phyloP scores from a whole-genome alignment of 2,888 invertebrate species.

The Hemicrepidius hirtus region DNA sequence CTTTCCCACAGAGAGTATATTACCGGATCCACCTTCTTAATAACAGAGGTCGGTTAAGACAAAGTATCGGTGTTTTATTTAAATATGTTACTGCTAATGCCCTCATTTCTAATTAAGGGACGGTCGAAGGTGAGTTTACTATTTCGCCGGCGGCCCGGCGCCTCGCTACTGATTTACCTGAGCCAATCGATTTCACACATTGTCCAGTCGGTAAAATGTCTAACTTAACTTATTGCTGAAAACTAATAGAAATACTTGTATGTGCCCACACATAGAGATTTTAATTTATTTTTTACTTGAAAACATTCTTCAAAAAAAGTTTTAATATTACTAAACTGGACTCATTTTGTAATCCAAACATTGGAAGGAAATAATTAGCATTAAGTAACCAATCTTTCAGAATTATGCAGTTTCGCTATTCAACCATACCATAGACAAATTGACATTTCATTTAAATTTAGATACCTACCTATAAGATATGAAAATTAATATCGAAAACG shows the following conservation, averaged over 20 bases:
- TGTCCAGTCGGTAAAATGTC: slow-evolving; percentile 47
- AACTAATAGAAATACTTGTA: not conserved
- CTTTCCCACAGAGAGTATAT: slow-evolving; percentile 54
- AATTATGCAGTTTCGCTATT: too few species aligned
- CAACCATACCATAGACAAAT: too few species aligned
- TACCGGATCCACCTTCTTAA: slow-evolving; percentile 54
- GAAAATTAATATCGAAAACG: too few species aligned
- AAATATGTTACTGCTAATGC: slow-evolving; percentile 62
- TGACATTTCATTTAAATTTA: too few species aligned
- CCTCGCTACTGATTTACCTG: slow-evolving; percentile 62
- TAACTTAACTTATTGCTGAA: slow-evolving; percentile 23
- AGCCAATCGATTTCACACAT: slow-evolving; percentile 60
- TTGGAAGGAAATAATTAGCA: too few species aligned
- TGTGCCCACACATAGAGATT: slow-evolving; percentile 17
- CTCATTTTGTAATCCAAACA: too few species aligned
- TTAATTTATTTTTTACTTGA: slow-evolving; percentile 2
- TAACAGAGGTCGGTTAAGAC: slow-evolving; percentile 55
- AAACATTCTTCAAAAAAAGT: too few species aligned
- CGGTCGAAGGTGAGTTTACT: slow-evolving; percentile 53
- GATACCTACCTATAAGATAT: too few species aligned
- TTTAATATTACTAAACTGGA: too few species aligned
- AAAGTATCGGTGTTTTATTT: slow-evolving; percentile 59
- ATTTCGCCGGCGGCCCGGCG: slow-evolving; percentile 61
- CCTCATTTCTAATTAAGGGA: slow-evolving; percentile 63
- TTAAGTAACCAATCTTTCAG: too few species aligned